Evolutionary conservation across 2,888 invertebrate species (phyloP).

Genomic region (Auanema sp.): DNA sequence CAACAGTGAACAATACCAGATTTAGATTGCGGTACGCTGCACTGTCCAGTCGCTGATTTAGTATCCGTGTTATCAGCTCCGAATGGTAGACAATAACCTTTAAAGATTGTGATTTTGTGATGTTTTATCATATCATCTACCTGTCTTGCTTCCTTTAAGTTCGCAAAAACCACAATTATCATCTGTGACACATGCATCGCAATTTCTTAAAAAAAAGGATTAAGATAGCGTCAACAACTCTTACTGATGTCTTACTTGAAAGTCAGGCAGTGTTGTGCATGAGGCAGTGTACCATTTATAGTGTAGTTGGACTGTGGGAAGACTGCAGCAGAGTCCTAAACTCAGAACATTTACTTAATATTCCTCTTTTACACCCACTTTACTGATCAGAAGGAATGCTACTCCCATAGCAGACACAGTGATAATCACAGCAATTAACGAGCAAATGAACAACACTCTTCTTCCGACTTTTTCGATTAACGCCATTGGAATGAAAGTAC

Average conservation of each 20-base stretch:
- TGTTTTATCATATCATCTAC: constrained; percentile 13
- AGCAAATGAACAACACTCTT: constrained; percentile 55
- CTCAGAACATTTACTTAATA: background rate
- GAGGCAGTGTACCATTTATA: constrained; percentile 14
- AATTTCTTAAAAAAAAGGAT: constrained; percentile 50
- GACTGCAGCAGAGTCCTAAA: constrained; percentile 27
- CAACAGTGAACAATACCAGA: background rate
- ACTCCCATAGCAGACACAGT: constrained; percentile 49
- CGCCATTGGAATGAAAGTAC: constrained; percentile 67
- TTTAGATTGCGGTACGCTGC: constrained; percentile 9
- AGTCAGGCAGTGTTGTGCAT: constrained; percentile 23
- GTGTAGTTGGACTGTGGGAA: constrained; percentile 22
- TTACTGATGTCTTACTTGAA: constrained; percentile 3
- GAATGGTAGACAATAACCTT: constrained; percentile 44
- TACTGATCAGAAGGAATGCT: constrained; percentile 46
- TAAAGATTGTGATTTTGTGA: background rate
- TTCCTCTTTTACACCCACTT: constrained; percentile 21
- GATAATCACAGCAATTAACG: constrained; percentile 43
- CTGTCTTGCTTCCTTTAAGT: constrained; percentile 23
- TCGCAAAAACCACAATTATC: constrained; percentile 66
- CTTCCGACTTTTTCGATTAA: constrained; percentile 69
- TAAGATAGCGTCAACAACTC: background rate
- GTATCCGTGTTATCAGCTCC: constrained; percentile 10
- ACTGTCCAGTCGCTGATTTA: constrained; percentile 37
- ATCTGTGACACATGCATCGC: constrained; percentile 66